Base-by-base conservation (phyloP, 1,140 invertebrate species). In the Ceratitis capitata region DNA sequence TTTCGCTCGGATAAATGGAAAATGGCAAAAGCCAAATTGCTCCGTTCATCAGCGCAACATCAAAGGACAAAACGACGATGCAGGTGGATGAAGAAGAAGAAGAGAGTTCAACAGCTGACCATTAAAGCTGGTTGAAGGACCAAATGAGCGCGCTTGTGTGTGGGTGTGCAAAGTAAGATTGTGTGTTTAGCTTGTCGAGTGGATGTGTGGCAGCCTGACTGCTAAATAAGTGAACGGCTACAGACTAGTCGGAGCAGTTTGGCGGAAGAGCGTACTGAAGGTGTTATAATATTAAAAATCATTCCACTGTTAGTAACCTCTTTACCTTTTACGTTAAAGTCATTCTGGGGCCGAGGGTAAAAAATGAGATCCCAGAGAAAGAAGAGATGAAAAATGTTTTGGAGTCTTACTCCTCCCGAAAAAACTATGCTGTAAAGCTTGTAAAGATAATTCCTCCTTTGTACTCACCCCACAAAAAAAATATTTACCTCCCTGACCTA, bases 1-100 rank as follows among this genome's bases (percentile, higher is more conserved):
- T 42, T 47, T 45, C 32, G 16, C n/a, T 45, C n/a, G n/a, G n/a
- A n/a, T 23, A 78, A 78, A 45, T 42, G 42, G 39, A 45, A 78
- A 78, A 78, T 74, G n/a, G 69, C 39, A 45, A 78, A 78, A 78
- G 69, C 69, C 39, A 78, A 78, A 78, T 47, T 78, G 32, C 39
- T 78, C 6, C 69, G 69, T 78, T 23, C 69, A 78, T 23, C n/a
- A n/a, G n/a, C n/a, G 69, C n/a, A 45, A 78, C 69, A 78, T 78
- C 69, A 78, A 78, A 78, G n/a, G 69, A n/a, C n/a, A n/a, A n/a
- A n/a, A n/a, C 69, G 69, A 78, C 16, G 39, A 6, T 12, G 39
- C 19, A 19, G 5, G n/a, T 19, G 69, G 14, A 7, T 35, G 19
- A 56, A 56, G 51, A n/a, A 23, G n/a, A 78, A 26, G 14, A 78